Evolutionary conservation across 2,888 invertebrate species (phyloP).

Genomic region (Mycogona germanica): DNA sequence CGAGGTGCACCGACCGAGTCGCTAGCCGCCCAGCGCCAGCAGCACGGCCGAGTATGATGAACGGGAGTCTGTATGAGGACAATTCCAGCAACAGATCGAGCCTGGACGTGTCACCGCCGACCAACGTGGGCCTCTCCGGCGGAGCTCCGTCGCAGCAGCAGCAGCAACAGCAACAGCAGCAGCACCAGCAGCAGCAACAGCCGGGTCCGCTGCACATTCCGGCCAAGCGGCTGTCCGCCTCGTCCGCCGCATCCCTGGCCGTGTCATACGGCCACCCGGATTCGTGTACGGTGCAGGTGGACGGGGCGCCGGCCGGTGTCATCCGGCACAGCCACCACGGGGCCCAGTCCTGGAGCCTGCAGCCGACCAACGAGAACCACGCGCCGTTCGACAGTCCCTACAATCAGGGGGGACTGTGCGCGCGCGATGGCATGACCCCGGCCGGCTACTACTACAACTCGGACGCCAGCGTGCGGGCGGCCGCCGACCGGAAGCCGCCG

Average conservation of each 20-base stretch:
- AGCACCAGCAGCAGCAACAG: conserved; percentile 31
- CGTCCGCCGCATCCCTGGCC: conserved; percentile 19
- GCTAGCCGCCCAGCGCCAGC: conserved; percentile 11
- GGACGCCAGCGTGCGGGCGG: conserved; percentile 39
- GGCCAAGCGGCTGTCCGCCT: conserved; percentile 46
- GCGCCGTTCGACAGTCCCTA: conserved; percentile 45
- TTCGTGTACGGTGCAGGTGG: conserved; percentile 31
- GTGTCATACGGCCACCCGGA: conserved; percentile 16
- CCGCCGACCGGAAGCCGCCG: conserved; percentile 40
- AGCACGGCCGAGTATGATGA: conserved; percentile 24
- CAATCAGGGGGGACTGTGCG: conserved; percentile 38
- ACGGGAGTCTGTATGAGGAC: conserved; percentile 26
- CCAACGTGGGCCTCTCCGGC: conserved; percentile 11
- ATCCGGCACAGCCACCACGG: conserved; percentile 51
- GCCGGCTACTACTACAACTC: conserved; percentile 54
- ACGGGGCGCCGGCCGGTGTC: conserved; percentile 45
- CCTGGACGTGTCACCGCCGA: conserved; percentile 22
- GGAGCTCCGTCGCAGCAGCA: neutral
- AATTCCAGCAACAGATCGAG: conserved; percentile 24
- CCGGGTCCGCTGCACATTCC: conserved; percentile 72
- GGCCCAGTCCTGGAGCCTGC: conserved; percentile 52
- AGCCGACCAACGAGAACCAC: conserved; percentile 37
- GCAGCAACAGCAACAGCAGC: conserved; percentile 48
- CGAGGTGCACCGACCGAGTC: conserved; percentile 21
- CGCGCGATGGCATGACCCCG: conserved; percentile 43